Percentiles rank a stretch among this genome's conserved stretches.
Evolutionary conservation across 1,140 invertebrate genomes (phyloP).

Genomic region (Atta colombica): DNA sequence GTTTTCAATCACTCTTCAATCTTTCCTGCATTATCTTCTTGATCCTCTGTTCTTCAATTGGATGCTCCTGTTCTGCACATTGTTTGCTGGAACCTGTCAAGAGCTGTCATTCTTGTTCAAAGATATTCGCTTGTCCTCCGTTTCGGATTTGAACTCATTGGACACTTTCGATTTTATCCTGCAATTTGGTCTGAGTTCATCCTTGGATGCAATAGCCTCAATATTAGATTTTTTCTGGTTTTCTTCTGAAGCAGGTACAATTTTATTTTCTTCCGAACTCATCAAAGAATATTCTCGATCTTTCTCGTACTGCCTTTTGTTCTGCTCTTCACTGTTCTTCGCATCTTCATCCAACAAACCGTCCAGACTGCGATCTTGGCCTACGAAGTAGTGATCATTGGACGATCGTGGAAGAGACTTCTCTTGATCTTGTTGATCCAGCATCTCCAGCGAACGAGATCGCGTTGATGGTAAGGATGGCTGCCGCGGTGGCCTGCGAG

Average conservation of each 20-base stretch:
- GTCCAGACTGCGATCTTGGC: conserved; percentile 90
- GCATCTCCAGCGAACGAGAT: conserved; percentile 78
- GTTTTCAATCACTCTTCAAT: conserved; percentile 30
- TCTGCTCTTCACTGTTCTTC: conserved; percentile 25
- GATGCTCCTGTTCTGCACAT: conserved; percentile 4
- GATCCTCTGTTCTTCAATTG: neutral
- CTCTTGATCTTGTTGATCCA: conserved; percentile 75
- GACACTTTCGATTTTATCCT: conserved; percentile 42
- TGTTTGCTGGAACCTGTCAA: conserved; percentile 19
- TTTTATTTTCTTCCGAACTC: conserved; percentile 4
- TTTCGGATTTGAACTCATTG: conserved; percentile 45
- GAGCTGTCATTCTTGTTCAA: conserved; percentile 30
- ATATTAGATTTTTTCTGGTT: neutral
- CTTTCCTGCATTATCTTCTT: conserved; percentile 34
- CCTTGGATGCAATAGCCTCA: neutral
- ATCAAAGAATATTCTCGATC: neutral
- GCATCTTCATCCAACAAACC: conserved; percentile 86
- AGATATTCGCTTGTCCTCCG: conserved; percentile 9
- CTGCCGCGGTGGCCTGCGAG: conserved; percentile 78
- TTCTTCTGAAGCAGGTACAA: neutral
- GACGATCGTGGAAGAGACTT: conserved; percentile 36
- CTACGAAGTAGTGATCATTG: conserved; percentile 78
- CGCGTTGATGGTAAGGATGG: conserved; percentile 75
- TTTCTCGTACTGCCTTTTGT: neutral
- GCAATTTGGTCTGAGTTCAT: conserved; percentile 39